These are phyloP conservation scores for Meganola albula DNA, from an alignment of 2,888 invertebrate species.

Conservation along the genomic window DNA sequence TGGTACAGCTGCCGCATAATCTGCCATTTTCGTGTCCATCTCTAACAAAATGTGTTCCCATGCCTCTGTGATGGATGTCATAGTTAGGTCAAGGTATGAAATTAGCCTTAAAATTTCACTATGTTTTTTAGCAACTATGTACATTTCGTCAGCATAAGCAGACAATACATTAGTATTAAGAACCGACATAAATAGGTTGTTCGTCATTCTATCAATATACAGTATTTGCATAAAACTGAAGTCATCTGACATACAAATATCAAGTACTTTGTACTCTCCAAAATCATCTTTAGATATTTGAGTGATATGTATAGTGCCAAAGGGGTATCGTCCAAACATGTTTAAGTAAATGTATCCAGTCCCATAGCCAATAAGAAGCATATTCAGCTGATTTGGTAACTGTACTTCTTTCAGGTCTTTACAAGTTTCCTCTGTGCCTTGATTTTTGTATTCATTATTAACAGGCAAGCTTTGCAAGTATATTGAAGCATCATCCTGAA, in stretches of 20 bases:
- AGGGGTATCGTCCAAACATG: constrained; percentile 90
- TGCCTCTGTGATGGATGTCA: constrained; percentile 90
- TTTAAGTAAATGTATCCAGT: constrained; percentile 85
- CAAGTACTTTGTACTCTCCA: constrained; percentile 78
- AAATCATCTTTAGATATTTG: constrained; percentile 76
- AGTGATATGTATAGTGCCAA: constrained; percentile 81
- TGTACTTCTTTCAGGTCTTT: constrained; percentile 79
- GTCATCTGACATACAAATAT: constrained; percentile 83
- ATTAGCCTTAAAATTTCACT: constrained; percentile 84
- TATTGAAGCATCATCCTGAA: constrained; percentile 69
- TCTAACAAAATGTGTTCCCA: constrained; percentile 97
- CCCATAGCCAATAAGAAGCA: constrained; percentile 87
- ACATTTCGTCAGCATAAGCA: constrained; percentile 82
- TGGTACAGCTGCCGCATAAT: constrained; percentile 88
- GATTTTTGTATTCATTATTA: constrained; percentile 73
- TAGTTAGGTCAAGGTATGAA: constrained; percentile 84
- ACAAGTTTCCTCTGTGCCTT: constrained; percentile 72
- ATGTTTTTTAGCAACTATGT: constrained; percentile 85
- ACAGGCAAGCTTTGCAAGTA: constrained; percentile 78
- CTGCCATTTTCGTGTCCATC: constrained; percentile 94
- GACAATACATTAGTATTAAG: constrained; percentile 80
- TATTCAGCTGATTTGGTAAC: constrained; percentile 81
- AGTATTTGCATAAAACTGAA: constrained; percentile 83
- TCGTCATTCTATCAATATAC: constrained; percentile 70
- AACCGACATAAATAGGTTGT: constrained; percentile 63